phyloP scores from a whole-genome alignment of 2,113 vertebrate genomes.

The Paralichthys olivaceus region DNA sequence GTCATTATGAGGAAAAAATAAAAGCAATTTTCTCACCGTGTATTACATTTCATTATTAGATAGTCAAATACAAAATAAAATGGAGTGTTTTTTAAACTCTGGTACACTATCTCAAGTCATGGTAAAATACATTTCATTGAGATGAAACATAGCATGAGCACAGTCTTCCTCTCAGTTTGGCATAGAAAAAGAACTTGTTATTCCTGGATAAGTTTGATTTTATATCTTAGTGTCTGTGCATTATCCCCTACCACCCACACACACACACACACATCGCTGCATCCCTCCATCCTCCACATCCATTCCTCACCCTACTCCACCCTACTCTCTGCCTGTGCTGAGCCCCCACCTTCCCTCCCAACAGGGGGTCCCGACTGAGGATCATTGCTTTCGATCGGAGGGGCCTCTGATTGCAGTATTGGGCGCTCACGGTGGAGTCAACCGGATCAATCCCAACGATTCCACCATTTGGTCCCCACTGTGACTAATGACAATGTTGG shows the following conservation, averaged over 20 bases:
- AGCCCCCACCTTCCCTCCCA: slow-evolving; percentile 49
- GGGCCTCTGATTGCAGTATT: slow-evolving; percentile 78
- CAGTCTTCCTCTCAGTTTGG: neutral
- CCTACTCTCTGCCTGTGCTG: slow-evolving; percentile 22
- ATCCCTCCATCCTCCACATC: neutral
- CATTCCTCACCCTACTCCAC: neutral
- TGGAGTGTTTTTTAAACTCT: neutral
- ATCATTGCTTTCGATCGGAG: slow-evolving; percentile 81
- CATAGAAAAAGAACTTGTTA: neutral
- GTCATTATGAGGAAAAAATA: neutral
- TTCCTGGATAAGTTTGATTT: slow-evolving; percentile 78
- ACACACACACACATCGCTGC: slow-evolving; percentile 2
- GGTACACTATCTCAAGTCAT: neutral
- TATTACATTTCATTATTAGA: neutral
- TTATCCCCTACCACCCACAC: neutral
- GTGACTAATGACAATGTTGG: slow-evolving; percentile 85
- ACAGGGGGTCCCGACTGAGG: slow-evolving; percentile 73
- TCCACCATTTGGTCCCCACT: slow-evolving; percentile 82
- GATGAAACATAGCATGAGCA: neutral
- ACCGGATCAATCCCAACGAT: slow-evolving; percentile 82
- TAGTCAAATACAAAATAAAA: neutral
- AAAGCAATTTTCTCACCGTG: neutral
- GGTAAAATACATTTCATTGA: neutral
- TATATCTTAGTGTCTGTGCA: slow-evolving; percentile 64
- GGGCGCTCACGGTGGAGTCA: slow-evolving; percentile 69